Base-by-base conservation (phyloP, 2,888 invertebrate genomes). In the Abrostola tripartita region DNA sequence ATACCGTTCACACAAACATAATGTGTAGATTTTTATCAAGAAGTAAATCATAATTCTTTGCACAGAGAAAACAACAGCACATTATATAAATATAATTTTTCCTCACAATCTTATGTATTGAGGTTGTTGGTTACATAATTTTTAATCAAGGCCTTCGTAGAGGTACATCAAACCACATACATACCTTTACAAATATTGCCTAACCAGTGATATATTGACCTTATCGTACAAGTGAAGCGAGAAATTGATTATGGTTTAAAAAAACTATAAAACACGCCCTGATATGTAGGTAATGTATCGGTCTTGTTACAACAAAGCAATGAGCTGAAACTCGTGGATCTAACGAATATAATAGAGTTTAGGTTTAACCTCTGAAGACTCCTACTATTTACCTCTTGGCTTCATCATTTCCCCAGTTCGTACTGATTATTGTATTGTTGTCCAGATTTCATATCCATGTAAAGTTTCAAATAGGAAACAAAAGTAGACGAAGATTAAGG, bases 121-220 rank as follows among this genome's bases (percentile, higher is more conserved):
- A 71, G 61, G 67, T 78, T 75, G 47, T 59, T 50, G 44, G 35
- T 74, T 76, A 67, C 71, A 41, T 51, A 67, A 78, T 56, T 35
- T n/a, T n/a, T 55, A 59, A 40, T 52, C 67, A 62, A 75, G 61
- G 76, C 35, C 44, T 12, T 12, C 59, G 37, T n/a, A 61, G 37
- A 44, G 9, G 0, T 49, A 60, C 36, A 60, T 24, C 76, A 61
- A 55, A 62, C 60, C 53, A 12, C 47, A 38, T 65, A 65, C 59
- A 58, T 61, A 69, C 55, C 38, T 44, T 51, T 12, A 53, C 56
- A 60, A 74, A 66, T 51, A 55, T 79, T 77, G 61, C 74, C 37
- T 49, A 65, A 76, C 58, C 8, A 5, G 60, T 79, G 79, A 79
- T 68, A 50, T 60, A 77, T 53, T 12, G 80, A 77, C 68, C 40